Evolutionary conservation across 2,888 invertebrate genomes (phyloP).

Genomic region (Oscheius sp.): DNA sequence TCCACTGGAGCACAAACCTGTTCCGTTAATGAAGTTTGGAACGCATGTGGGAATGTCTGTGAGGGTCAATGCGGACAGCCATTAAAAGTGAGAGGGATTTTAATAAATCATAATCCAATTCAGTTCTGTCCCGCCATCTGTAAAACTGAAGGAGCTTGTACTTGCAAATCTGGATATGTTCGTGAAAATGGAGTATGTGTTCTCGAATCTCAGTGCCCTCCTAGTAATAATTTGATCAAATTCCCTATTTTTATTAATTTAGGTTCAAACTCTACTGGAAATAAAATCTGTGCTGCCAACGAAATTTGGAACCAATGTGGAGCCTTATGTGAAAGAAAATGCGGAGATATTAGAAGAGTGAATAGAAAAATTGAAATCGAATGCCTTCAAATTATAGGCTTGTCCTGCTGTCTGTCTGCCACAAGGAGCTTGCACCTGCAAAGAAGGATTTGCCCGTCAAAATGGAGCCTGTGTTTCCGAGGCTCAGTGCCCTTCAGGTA

Average conservation of each 20-base stretch:
- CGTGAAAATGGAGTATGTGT: conserved; percentile 17
- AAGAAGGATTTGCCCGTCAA: conserved; percentile 6
- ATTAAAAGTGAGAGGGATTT: background rate
- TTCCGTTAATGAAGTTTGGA: background rate
- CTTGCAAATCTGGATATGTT: conserved; percentile 7
- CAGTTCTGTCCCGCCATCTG: conserved; percentile 8
- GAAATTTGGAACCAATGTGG: conserved; percentile 14
- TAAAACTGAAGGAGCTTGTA: background rate
- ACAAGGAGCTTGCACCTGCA: conserved; percentile 5
- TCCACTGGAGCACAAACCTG: background rate
- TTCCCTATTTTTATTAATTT: background rate
- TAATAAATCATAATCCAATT: background rate
- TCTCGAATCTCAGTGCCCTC: background rate
- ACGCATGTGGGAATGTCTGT: conserved; percentile 20
- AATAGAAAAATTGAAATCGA: background rate
- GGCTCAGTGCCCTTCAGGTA: conserved; percentile 20
- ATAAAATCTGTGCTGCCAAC: background rate
- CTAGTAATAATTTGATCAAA: background rate
- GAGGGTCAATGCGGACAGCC: background rate
- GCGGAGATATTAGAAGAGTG: background rate
- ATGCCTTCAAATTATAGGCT: background rate
- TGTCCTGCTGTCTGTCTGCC: conserved; percentile 5
- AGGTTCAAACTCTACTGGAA: conserved; percentile 7
- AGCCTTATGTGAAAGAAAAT: conserved; percentile 15
- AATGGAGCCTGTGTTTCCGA: conserved; percentile 10